Evolutionary conservation across 30 jellyfish, hydroid and myxozoan genomes (phyloP).

Genomic region (Catostylus mosaicus): DNA sequence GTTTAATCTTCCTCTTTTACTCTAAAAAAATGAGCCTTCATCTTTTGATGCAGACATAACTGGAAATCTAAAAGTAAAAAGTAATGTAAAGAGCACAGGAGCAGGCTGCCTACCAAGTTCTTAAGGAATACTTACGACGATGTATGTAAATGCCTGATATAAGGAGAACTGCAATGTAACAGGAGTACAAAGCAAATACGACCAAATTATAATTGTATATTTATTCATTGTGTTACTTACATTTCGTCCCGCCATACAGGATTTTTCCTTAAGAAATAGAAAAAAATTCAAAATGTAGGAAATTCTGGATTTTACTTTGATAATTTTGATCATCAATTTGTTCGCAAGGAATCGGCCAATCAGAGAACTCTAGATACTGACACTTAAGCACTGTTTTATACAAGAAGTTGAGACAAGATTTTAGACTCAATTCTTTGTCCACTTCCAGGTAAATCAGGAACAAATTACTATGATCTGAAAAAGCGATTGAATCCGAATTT

Average conservation of each 20-base stretch:
- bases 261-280: neutral
- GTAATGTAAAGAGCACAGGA: too few relatives aligned
- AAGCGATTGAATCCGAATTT: neutral
- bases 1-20: neutral
- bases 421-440: neutral
- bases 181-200: too few relatives aligned
- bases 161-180: too few relatives aligned
- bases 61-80: too few relatives aligned
- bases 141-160: too few relatives aligned
- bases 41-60: too few relatives aligned
- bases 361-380: neutral
- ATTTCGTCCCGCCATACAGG: neutral
- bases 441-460: conserved; percentile 13
- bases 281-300: neutral
- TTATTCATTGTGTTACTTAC: too few relatives aligned
- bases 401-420: neutral
- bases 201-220: too few relatives aligned
- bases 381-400: too few relatives aligned
- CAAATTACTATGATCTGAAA: neutral
- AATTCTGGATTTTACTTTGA: neutral
- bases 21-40: too few relatives aligned
- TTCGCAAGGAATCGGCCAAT: neutral
- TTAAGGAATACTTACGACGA: too few relatives aligned
- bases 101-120: too few relatives aligned
- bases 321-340: neutral